These are phyloP conservation scores for Tachuris rubrigastra DNA, from an alignment of 2,113 vertebrate species.

Conservation along the genomic window DNA sequence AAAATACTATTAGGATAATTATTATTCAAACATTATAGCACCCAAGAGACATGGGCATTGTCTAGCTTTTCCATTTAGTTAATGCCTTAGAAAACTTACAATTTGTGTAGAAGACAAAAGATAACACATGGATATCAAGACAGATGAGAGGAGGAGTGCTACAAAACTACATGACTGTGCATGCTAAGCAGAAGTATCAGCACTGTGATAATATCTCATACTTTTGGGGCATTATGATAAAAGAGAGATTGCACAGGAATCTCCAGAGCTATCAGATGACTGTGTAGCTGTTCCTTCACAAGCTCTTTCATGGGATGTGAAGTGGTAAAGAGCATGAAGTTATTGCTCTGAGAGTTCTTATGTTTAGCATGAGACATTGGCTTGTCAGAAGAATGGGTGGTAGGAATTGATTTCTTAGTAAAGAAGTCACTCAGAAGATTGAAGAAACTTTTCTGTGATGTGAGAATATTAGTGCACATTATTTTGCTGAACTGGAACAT, in stretches of 20 bases:
- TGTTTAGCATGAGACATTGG: background rate
- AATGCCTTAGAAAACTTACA: background rate
- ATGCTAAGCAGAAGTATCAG: background rate
- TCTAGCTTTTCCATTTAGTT: background rate
- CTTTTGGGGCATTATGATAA: background rate
- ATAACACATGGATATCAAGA: background rate
- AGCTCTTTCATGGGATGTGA: background rate
- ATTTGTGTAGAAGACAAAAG: background rate
- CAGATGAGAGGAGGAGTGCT: background rate
- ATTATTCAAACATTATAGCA: background rate
- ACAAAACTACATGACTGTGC: fast-evolving
- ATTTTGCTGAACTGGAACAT: background rate
- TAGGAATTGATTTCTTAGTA: background rate
- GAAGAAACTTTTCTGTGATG: background rate
- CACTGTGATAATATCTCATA: background rate
- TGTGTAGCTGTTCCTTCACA: background rate
- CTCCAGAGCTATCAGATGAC: background rate
- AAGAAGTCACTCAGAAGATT: background rate
- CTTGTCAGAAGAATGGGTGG: background rate
- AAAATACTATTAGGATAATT: background rate
- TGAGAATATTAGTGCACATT: background rate
- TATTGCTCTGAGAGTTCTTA: background rate
- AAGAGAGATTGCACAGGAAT: background rate
- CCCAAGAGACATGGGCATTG: background rate
- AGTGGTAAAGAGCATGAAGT: background rate